phyloP scores from a whole-genome alignment of 2,113 vertebrate genomes.

The Hemibagrus wyckioides region DNA sequence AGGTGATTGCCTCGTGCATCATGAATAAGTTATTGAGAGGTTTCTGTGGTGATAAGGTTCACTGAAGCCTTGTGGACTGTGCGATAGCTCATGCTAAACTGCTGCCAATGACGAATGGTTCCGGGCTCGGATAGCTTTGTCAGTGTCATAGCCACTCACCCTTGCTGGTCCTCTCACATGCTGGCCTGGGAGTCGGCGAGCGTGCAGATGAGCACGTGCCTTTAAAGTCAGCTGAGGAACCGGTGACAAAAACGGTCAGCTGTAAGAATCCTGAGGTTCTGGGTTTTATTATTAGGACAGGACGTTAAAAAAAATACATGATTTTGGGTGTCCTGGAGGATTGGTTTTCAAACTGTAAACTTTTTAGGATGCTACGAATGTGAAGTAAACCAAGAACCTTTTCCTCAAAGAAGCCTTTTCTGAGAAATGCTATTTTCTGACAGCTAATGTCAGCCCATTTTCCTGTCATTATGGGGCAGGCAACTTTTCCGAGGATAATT shows the following conservation, averaged over 20 bases:
- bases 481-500: constrained; percentile 13
- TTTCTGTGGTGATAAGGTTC: constrained; percentile 59
- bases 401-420: neutral
- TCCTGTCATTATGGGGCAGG: neutral
- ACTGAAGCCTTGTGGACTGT: constrained; percentile 55
- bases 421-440: constrained; percentile 9
- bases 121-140: constrained; percentile 52
- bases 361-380: neutral
- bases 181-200: constrained; percentile 26
- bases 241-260: constrained; percentile 2
- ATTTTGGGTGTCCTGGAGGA: neutral
- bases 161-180: constrained; percentile 33
- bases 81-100: constrained; percentile 59
- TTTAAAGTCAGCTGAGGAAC: constrained; percentile 3
- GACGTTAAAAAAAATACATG: neutral
- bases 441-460: constrained; percentile 36
- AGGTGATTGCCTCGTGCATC: constrained; percentile 49
- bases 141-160: constrained; percentile 46
- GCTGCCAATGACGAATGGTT: constrained; percentile 51
- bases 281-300: neutral
- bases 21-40: constrained; percentile 62
- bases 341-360: neutral
- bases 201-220: constrained; percentile 7
- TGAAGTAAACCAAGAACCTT: neutral
- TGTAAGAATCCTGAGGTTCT: neutral